These are phyloP conservation scores for Hyles vespertilio DNA, from an alignment of 1,140 invertebrate species.

Conservation along the genomic window DNA sequence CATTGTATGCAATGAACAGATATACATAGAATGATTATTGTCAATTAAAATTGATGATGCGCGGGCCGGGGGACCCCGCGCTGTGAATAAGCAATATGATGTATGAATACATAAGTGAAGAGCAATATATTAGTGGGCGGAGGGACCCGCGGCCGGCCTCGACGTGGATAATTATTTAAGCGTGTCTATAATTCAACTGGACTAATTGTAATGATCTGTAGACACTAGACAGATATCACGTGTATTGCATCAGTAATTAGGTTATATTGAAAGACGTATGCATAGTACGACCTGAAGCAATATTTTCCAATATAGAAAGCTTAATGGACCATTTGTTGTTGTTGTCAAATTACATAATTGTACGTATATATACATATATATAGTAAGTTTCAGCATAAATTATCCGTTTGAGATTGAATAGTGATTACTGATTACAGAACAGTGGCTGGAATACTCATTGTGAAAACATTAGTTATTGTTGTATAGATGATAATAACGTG, in stretches of 20 bases:
- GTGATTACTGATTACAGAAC: conserved; percentile 25
- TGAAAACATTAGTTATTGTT: conserved; percentile 72
- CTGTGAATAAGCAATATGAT: background rate
- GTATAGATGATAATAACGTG: conserved; percentile 75
- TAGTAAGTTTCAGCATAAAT: conserved; percentile 73
- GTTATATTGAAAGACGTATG: conserved; percentile 34
- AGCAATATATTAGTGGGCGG: background rate
- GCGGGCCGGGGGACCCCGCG: conserved; percentile 1
- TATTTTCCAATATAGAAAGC: conserved; percentile 57
- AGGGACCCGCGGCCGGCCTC: conserved; percentile 10
- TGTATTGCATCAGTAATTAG: conserved; percentile 25
- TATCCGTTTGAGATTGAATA: conserved; percentile 54
- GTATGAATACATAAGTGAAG: background rate
- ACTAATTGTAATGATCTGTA: conserved; percentile 26
- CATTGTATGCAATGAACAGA: conserved; percentile 47
- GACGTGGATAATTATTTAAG: conserved; percentile 17
- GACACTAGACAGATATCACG: conserved; percentile 37
- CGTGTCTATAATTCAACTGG: conserved; percentile 30
- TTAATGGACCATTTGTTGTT: conserved; percentile 70
- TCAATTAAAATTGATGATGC: conserved; percentile 48
- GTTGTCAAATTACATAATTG: conserved; percentile 49
- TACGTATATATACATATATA: conserved; percentile 42
- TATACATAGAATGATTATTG: conserved; percentile 52
- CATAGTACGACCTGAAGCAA: conserved; percentile 43
- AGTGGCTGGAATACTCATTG: conserved; percentile 68